phyloP scores from a whole-genome alignment of 2,888 invertebrate species.

The Stenurella melanura region DNA sequence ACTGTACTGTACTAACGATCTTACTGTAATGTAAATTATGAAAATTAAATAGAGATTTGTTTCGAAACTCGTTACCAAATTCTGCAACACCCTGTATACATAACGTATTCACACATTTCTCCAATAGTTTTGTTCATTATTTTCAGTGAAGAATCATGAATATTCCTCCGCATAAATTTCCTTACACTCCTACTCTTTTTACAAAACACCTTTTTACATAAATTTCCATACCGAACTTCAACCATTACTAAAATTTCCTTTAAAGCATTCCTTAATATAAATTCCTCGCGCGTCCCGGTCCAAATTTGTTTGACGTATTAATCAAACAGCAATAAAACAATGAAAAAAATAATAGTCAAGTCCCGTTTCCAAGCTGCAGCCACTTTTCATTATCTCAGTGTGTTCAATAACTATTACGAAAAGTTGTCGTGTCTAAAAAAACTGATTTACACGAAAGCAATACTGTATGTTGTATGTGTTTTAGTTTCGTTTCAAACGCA shows the following conservation, averaged over 20 bases:
- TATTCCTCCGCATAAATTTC: conserved; percentile 41
- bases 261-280: conserved; percentile 6
- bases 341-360: conserved; percentile 22
- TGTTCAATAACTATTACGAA: conserved; percentile 26
- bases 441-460: conserved; percentile 50
- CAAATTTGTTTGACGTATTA: conserved; percentile 10
- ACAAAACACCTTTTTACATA: conserved; percentile 46
- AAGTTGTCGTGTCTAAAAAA: neutral
- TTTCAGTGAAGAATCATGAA: conserved; percentile 48
- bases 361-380: neutral
- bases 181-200: conserved; percentile 35
- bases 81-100: neutral
- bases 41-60: no score
- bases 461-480: conserved; percentile 42
- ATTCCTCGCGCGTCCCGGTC: conserved; percentile 2
- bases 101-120: neutral
- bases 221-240: conserved; percentile 32
- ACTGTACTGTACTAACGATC: no score
- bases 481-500: conserved; percentile 44
- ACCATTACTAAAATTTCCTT: conserved; percentile 1
- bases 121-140: conserved; percentile 40
- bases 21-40: no score
- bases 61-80: neutral
- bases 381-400: conserved; percentile 4
- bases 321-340: conserved; percentile 32